Conservation (phyloP, 2,797 vertebrate genomes). For the Acrossocheilus fasciatus region DNA sequence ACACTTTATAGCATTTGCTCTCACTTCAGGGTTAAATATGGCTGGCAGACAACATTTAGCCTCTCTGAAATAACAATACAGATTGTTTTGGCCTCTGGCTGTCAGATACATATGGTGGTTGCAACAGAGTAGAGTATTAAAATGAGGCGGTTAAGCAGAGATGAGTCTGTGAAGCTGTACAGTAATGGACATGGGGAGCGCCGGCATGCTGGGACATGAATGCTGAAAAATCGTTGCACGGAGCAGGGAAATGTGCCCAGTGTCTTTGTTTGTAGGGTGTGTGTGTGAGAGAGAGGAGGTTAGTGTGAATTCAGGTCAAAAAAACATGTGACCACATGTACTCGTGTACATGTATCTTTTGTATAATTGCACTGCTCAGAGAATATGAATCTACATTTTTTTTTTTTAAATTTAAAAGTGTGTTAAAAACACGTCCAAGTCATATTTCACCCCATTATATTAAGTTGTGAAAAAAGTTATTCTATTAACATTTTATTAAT, state of each 20-base stretch:
- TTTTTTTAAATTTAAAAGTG: too few species aligned
- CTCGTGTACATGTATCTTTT: neutral
- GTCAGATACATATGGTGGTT: conserved; percentile 23
- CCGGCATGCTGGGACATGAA: conserved; percentile 29
- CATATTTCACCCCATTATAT: neutral
- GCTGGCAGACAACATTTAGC: conserved; percentile 36
- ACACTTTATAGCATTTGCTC: neutral
- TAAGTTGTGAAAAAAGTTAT: neutral
- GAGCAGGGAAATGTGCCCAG: conserved; percentile 9
- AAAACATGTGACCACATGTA: neutral
- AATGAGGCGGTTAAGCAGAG: conserved; percentile 10
- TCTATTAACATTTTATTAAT: too few species aligned
- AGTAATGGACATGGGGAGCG: conserved; percentile 30
- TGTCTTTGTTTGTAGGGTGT: conserved; percentile 35
- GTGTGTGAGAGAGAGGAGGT: conserved; percentile 7
- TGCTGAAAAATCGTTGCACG: conserved; percentile 9
- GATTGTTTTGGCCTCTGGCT: conserved; percentile 47
- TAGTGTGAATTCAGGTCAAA: conserved; percentile 15
- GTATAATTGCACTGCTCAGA: neutral
- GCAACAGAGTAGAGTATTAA: neutral
- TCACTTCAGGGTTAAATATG: conserved; percentile 29
- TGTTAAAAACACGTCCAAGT: neutral
- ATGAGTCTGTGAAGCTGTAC: conserved; percentile 9
- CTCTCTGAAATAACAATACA: conserved; percentile 39
- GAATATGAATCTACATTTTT: neutral